phyloP scores from a whole-genome alignment of 2,113 vertebrate species.

The Melanocharis versteri region DNA sequence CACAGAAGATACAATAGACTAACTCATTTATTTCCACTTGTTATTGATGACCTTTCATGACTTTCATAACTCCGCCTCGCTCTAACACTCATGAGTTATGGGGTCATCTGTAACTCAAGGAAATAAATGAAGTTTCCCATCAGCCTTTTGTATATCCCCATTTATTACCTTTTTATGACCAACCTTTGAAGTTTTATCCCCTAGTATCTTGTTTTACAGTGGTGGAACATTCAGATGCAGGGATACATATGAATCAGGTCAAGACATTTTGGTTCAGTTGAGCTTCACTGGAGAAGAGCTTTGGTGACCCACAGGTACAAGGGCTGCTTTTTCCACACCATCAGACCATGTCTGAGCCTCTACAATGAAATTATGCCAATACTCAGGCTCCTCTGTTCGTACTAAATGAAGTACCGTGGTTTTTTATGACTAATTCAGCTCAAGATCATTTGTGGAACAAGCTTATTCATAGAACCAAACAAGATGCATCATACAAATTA shows the following conservation, averaged over 20 bases:
- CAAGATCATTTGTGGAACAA: neutral
- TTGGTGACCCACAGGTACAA: neutral
- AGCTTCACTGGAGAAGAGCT: neutral
- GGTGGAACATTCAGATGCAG: neutral
- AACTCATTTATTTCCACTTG: conserved; percentile 27
- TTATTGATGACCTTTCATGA: conserved; percentile 52
- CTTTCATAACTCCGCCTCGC: neutral
- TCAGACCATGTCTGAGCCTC: neutral
- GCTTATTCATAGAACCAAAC: neutral
- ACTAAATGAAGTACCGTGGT: neutral
- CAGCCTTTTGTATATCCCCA: conserved; percentile 47
- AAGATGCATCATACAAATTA: neutral
- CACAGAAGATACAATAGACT: neutral
- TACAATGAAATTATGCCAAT: neutral
- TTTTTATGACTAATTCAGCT: neutral
- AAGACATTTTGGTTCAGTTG: neutral
- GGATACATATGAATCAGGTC: neutral
- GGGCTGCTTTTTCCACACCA: neutral
- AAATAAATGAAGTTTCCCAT: conserved; percentile 50
- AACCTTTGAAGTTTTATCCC: conserved; percentile 57
- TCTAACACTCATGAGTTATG: conserved; percentile 35
- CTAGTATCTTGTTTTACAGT: conserved; percentile 26
- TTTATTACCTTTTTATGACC: conserved; percentile 57
- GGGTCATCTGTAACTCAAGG: conserved; percentile 27
- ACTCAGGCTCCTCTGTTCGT: neutral